Evolutionary conservation across 2,888 invertebrate species (phyloP).

Genomic region (Diaphora mendica): DNA sequence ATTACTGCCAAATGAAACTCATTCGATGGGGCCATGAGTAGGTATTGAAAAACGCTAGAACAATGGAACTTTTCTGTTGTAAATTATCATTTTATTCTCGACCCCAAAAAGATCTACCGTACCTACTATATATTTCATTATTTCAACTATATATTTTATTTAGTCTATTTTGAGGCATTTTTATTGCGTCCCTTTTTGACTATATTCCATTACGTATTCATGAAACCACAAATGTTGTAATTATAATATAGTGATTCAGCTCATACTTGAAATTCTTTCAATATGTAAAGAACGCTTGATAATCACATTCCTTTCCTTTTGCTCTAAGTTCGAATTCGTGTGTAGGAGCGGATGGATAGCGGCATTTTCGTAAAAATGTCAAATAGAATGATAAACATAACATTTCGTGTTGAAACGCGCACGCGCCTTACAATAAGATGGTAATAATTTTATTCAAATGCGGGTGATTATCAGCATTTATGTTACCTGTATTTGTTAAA

Average conservation of each 20-base stretch:
- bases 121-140: not conserved
- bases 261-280: constrained; percentile 71
- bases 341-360: constrained; percentile 61
- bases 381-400: constrained; percentile 85
- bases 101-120: not conserved
- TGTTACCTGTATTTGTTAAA: constrained; percentile 62
- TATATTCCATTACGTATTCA: constrained; percentile 27
- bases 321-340: constrained; percentile 52
- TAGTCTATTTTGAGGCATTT: not conserved
- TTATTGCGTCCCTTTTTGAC: not conserved
- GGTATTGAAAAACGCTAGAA: not conserved
- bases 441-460: constrained; percentile 79
- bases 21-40: not conserved
- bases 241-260: constrained; percentile 81
- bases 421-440: constrained; percentile 70
- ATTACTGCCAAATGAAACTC: not conserved
- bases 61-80: not conserved
- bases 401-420: constrained; percentile 80
- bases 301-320: constrained; percentile 71
- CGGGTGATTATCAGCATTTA: constrained; percentile 63
- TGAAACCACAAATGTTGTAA: constrained; percentile 64
- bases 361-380: constrained; percentile 84
- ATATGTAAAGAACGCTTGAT: constrained; percentile 69
- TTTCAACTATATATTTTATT: not conserved
- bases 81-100: not conserved